phyloP scores from a whole-genome alignment of 2,797 vertebrate genomes.

The Anableps anableps region DNA sequence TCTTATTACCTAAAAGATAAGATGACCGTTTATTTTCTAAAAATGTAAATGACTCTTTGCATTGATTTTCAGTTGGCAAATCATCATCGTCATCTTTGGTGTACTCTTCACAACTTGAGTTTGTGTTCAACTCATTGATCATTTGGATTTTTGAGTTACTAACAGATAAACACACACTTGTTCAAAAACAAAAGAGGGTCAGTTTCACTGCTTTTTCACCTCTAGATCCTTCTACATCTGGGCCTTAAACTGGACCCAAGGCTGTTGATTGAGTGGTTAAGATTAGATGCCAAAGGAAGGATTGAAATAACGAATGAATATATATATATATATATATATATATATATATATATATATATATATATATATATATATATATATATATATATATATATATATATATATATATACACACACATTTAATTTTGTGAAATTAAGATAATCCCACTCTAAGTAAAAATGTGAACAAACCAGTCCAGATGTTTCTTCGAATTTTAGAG shows the following conservation, averaged over 20 bases:
- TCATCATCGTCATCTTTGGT: not conserved
- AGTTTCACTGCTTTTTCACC: not conserved
- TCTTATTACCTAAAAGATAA: not conserved
- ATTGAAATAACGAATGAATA: too few relatives aligned
- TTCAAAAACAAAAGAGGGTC: not conserved
- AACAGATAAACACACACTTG: not conserved
- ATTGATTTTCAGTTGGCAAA: not conserved
- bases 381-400: too few relatives aligned
- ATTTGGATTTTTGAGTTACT: not conserved
- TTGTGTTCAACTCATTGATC: not conserved
- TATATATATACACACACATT: too few relatives aligned
- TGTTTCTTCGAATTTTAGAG: not conserved
- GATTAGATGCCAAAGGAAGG: not conserved
- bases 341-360: too few relatives aligned
- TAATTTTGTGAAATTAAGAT: not conserved
- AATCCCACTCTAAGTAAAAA: not conserved
- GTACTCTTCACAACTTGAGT: not conserved
- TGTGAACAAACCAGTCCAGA: not conserved
- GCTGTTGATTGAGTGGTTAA: not conserved
- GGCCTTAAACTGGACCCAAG: not conserved
- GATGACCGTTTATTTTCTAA: not conserved
- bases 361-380: too few relatives aligned
- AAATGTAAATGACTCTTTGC: not conserved
- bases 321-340: too few relatives aligned
- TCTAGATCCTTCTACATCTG: not conserved